Evolutionary conservation across 2,888 invertebrate genomes (phyloP), one percentile per base, ranked within the genome.

Genomic region (Brachynemurus nebulosus): DNA sequence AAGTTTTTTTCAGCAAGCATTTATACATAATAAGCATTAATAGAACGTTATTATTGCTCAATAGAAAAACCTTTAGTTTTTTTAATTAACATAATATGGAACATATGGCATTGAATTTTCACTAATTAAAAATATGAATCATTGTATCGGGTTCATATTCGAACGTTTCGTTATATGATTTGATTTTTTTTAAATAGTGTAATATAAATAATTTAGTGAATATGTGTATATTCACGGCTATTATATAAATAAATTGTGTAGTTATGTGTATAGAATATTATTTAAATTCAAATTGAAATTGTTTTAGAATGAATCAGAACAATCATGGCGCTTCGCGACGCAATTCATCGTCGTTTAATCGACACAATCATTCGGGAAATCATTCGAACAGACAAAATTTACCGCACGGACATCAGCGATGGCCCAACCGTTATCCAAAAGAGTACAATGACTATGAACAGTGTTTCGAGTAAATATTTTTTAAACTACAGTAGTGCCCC

Each of bases 391-490:
- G 64, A 40, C 53, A 62, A 46, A 61, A 60, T 50, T 60, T 60
- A 51, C 49, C 59, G 44, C 61, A 61, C 50, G 60, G 59, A 47
- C 63, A 64, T 53, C 59, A 62, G 46, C 55, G 63, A 48, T 65
- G 65, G 65, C 55, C 61, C 46, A 63, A 62, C 53, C 57, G 65
- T 46, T 65, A 63, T 50, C 52, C 58, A 51, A 65, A 65, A 53
- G 65, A 65, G 47, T 65, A 62, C 51, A 59, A 64, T 49, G 65
- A 65, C 48, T 65, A 60, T 53, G 65, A 65, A 47, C 59, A 57
- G 51, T 59, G 56, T 51, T 64, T 64, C 52, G 60, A 55, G 30
- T 33, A 33, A 27, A 14, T 16, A 40, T 27, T 30, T 27, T 30
- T 16, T 23, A n/a, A 14, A 37, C n/a, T n/a, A n/a, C n/a, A n/a